Base-by-base conservation (phyloP, 2,113 vertebrate genomes). In the Platichthys flesus region DNA sequence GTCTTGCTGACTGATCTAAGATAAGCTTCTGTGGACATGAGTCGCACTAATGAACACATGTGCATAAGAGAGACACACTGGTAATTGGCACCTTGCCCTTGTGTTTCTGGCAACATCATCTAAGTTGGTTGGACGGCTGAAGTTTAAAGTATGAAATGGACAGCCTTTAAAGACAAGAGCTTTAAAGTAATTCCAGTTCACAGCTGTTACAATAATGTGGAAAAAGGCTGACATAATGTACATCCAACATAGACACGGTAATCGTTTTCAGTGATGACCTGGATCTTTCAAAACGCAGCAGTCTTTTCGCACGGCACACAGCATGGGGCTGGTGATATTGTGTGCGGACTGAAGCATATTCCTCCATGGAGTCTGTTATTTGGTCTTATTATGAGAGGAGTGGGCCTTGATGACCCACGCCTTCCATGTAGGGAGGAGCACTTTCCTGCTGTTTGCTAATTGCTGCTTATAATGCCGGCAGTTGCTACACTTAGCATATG, bases 371-470 rank as follows among this genome's bases (percentile, higher is more conserved):
- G 74, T 51, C 74, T 69, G 74, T 79, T 83, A 85, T 86, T 79
- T 77, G 26, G 10, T 57, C 21, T 83, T 79, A 77, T 80, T 78
- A 82, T 73, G 9, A 73, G 77, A 62, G 49, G 0, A 18, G 40
- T 45, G 57, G 35, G 70, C 21, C 40, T 12, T n/a, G 35, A 49
- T 58, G 37, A 58, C 74, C 61, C 4, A 9, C 49, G 74, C 79
- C 21, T 26, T 73, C 55, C 49, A 76, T 71, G 70, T 57, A 5
- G 9, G 67, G 72, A 74, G 61, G 58, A 47, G 35, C 7, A 37
- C 54, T 63, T 42, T 61, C 76, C 76, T 49, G 35, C 78, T 23
- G 81, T 79, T 81, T 59, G 31, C 64, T 85, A 85, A 89, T 83
- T 88, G 76, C 76, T 77, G 67, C 68, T 77, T 84, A 72, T 49